These are phyloP conservation scores for Calameuta filiformis DNA, from an alignment of 2,888 invertebrate species.

Conservation along the genomic window DNA sequence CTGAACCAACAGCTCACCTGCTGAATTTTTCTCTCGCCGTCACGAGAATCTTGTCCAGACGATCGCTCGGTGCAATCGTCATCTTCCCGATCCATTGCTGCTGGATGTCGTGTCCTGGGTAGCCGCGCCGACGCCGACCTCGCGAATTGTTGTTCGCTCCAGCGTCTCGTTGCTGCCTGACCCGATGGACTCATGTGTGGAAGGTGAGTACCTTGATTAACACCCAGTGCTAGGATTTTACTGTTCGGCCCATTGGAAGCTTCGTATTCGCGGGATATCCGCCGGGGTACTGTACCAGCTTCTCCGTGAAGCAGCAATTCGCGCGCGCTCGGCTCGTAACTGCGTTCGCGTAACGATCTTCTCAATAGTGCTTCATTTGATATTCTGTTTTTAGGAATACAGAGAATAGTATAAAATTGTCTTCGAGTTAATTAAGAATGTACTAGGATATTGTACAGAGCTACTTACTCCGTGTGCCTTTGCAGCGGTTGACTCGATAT, in stretches of 20 bases:
- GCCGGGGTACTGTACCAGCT: slow-evolving; percentile 45
- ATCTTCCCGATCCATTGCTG: slow-evolving; percentile 66
- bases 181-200: slow-evolving; percentile 35
- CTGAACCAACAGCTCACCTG: slow-evolving; percentile 67
- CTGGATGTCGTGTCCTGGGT: slow-evolving; percentile 69
- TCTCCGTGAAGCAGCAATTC: slow-evolving; percentile 39
- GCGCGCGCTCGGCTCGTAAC: slow-evolving; percentile 40
- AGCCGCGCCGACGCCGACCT: slow-evolving; percentile 86
- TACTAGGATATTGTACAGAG: not conserved
- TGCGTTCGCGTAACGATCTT: slow-evolving; percentile 52
- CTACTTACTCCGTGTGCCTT: slow-evolving; percentile 55
- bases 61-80: slow-evolving; percentile 63
- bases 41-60: slow-evolving; percentile 65
- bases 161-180: slow-evolving; percentile 41
- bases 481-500: slow-evolving; percentile 50
- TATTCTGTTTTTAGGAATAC: slow-evolving; percentile 17
- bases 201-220: slow-evolving; percentile 16
- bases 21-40: slow-evolving; percentile 81
- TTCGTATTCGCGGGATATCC: slow-evolving; percentile 49
- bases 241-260: slow-evolving; percentile 40
- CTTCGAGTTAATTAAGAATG: no score
- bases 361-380: slow-evolving; percentile 50
- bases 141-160: slow-evolving; percentile 73
- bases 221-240: slow-evolving; percentile 25
- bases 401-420: no score